These are phyloP conservation scores for Galeopterus variegatus DNA, from an alignment of 2,113 vertebrate genomes.

Conservation along the genomic window DNA sequence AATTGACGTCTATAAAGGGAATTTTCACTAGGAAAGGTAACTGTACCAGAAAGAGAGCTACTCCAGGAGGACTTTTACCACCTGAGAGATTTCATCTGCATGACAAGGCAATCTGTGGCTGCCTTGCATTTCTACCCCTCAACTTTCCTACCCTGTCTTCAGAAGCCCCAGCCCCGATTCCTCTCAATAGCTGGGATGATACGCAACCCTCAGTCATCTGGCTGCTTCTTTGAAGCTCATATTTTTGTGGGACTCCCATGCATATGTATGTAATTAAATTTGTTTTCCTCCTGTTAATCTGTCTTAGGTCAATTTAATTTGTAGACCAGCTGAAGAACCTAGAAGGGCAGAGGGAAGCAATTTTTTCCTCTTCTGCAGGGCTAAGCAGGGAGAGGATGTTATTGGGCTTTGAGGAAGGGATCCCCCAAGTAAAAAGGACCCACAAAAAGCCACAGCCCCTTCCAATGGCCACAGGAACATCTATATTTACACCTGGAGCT, in stretches of 20 bases:
- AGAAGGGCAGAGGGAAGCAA: not conserved
- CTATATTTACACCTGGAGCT: no score
- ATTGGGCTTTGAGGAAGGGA: not conserved
- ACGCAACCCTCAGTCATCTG: not conserved
- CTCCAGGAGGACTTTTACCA: no score
- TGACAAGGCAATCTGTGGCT: no score
- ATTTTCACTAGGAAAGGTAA: no score
- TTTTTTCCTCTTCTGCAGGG: not conserved
- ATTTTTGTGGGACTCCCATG: not conserved
- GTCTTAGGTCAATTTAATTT: not conserved
- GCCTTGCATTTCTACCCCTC: no score
- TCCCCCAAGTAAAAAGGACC: not conserved
- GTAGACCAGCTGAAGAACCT: not conserved
- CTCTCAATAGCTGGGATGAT: no score
- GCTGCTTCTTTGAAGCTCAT: not conserved
- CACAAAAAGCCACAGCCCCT: no score
- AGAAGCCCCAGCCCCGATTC: not conserved
- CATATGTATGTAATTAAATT: no score
- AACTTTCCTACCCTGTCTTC: not conserved
- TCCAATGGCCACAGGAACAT: not conserved
- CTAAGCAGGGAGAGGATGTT: not conserved
- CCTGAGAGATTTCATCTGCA: not conserved
- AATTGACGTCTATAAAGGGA: no score
- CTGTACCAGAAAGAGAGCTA: no score
- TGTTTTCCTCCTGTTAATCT: not conserved